Percentiles rank a stretch among this genome's conserved stretches.
Conservation (phyloP, 2,113 vertebrate species). For the Columbina picui region DNA sequence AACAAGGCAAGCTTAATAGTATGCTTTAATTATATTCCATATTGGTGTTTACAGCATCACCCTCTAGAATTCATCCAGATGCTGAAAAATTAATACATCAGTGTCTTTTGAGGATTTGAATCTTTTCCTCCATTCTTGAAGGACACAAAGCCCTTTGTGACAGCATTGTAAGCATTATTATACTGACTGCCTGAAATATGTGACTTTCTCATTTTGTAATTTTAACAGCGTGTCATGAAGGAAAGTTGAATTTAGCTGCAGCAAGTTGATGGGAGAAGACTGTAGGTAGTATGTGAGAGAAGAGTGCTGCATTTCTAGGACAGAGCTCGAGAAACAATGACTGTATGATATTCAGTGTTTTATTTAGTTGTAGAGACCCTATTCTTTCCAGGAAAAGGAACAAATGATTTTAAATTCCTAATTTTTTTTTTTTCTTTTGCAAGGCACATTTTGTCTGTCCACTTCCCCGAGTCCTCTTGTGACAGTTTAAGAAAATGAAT, state of each 20-base stretch:
- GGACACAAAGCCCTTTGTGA: neutral
- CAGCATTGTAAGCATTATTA: fast-evolving
- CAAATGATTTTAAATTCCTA: neutral
- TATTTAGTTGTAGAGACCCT: neutral
- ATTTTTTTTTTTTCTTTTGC: neutral
- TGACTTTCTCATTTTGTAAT: neutral
- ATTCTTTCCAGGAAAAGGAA: neutral
- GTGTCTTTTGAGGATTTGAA: neutral
- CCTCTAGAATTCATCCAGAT: neutral
- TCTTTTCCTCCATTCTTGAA: neutral
- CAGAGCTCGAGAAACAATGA: neutral
- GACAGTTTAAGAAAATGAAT: neutral
- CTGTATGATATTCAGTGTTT: neutral
- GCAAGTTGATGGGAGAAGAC: neutral
- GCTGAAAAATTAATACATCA: neutral
- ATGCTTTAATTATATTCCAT: neutral
- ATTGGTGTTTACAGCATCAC: neutral
- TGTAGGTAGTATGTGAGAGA: neutral
- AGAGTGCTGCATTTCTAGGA: neutral
- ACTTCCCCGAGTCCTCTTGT: neutral
- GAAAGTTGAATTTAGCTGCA: neutral
- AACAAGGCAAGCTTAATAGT: neutral
- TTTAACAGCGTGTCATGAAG: neutral
- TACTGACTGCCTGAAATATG: neutral
- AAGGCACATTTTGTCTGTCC: neutral